phyloP scores from a whole-genome alignment of 2,888 invertebrate species.

The Caenorhabditis sp. region DNA sequence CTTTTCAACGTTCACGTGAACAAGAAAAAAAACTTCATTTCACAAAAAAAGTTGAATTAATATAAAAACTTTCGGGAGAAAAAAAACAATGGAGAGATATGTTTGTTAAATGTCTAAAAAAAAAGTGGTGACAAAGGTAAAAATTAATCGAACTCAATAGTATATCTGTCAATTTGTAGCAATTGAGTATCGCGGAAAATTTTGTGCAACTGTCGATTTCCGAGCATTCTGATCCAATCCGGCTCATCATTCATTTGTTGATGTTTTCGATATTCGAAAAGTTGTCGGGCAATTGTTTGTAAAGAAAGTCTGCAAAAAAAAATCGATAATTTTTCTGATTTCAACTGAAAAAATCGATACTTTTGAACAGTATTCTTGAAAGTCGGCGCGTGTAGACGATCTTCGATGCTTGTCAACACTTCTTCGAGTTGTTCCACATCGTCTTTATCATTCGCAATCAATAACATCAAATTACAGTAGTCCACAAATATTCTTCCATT shows the following conservation, averaged over 20 bases:
- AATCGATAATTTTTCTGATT: neutral
- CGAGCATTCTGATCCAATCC: constrained; percentile 32
- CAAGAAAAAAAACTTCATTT: no score
- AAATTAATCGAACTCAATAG: constrained; percentile 27
- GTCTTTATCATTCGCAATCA: constrained; percentile 22
- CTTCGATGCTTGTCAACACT: constrained; percentile 28
- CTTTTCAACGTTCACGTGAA: no score
- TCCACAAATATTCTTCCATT: constrained; percentile 51
- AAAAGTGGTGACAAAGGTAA: neutral
- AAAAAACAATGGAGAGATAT: no score
- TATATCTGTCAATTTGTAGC: constrained; percentile 26
- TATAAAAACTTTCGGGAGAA: no score
- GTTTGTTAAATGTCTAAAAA: neutral
- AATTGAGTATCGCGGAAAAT: constrained; percentile 27
- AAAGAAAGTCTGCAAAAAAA: constrained; percentile 20
- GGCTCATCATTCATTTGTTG: constrained; percentile 10
- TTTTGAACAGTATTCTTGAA: constrained; percentile 20
- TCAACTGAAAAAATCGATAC: constrained; percentile 2
- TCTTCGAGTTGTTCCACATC: constrained; percentile 10
- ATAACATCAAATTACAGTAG: constrained; percentile 28
- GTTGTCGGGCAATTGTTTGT: constrained; percentile 29
- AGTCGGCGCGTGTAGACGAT: constrained; percentile 38
- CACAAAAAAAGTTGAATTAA: no score
- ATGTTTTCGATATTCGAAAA: constrained; percentile 27
- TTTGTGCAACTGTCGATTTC: constrained; percentile 26